These are phyloP conservation scores for Campylomormyrus tamandua DNA, from an alignment of 2,113 vertebrate species.

Conservation along the genomic window DNA sequence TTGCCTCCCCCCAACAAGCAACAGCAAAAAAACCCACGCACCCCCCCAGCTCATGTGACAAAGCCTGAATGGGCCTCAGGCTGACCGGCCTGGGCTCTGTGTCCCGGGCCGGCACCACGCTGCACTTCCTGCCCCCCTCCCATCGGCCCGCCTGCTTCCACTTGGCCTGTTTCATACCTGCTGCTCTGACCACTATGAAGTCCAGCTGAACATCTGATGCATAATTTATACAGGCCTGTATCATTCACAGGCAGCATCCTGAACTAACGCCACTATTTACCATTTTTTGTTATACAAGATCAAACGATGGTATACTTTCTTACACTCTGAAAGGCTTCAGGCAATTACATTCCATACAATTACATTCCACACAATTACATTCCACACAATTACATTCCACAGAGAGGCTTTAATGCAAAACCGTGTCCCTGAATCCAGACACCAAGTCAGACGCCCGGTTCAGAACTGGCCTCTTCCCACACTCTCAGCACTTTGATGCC, in stretches of 20 bases:
- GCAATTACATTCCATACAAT: not conserved
- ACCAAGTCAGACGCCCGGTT: not conserved
- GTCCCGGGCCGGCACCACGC: slow-evolving; percentile 23
- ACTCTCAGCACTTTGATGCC: not conserved
- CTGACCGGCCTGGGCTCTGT: slow-evolving; percentile 44
- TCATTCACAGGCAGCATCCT: not conserved
- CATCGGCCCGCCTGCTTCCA: not conserved
- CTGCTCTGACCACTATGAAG: not conserved
- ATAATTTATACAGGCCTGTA: not conserved
- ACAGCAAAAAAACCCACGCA: not conserved
- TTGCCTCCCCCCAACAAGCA: slow-evolving; percentile 28
- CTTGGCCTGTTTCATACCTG: not conserved
- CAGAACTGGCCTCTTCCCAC: not conserved
- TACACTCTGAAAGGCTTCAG: not conserved
- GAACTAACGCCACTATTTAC: not conserved
- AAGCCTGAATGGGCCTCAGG: slow-evolving; percentile 64
- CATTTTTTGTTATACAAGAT: not conserved
- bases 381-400: not conserved
- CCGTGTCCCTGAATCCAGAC: not conserved
- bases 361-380: not conserved
- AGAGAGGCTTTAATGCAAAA: not conserved
- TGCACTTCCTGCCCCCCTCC: not conserved
- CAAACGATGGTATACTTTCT: not conserved
- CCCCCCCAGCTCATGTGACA: slow-evolving; percentile 77
- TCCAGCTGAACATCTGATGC: not conserved